These are phyloP conservation scores for Semnopithecus entellus DNA, from an alignment of 2,113 vertebrate species.

Conservation along the genomic window DNA sequence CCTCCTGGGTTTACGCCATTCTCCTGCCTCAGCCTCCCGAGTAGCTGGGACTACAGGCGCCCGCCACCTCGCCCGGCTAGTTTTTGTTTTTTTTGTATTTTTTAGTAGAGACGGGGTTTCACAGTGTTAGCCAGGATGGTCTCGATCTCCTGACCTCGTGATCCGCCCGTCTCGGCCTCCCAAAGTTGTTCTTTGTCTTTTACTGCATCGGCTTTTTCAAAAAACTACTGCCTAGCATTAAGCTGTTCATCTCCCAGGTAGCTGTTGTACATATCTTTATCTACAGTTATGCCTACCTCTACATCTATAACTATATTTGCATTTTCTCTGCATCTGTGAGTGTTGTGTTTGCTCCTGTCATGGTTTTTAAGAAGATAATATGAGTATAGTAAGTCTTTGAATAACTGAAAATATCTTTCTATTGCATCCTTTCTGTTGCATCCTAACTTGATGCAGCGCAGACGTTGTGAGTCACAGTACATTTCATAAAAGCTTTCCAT, in stretches of 20 bases:
- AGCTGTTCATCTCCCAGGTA: neutral
- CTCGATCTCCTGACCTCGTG: too few relatives aligned
- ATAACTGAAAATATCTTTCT: neutral
- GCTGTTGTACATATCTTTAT: rapidly evolving
- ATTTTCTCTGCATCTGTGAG: neutral
- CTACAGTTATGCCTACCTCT: rapidly evolving
- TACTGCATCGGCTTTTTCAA: neutral
- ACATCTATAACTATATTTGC: neutral
- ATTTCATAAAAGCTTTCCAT: neutral
- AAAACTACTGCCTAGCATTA: rapidly evolving
- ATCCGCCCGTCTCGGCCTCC: too few relatives aligned
- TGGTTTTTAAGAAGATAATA: neutral
- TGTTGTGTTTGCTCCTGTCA: neutral
- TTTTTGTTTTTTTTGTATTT: too few relatives aligned
- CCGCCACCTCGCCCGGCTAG: too few relatives aligned
- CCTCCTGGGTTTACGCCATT: too few relatives aligned
- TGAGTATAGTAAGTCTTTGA: neutral
- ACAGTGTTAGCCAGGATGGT: too few relatives aligned
- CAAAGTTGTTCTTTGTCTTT: neutral
- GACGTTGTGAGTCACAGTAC: neutral
- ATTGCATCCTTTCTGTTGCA: neutral
- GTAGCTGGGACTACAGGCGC: too few relatives aligned
- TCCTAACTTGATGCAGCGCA: neutral
- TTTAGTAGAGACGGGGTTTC: too few relatives aligned
- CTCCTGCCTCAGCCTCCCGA: too few relatives aligned